Evolutionary conservation across 1,140 invertebrate genomes (phyloP), one percentile per base, ranked within the genome.

Genomic region (Diprion similis): DNA sequence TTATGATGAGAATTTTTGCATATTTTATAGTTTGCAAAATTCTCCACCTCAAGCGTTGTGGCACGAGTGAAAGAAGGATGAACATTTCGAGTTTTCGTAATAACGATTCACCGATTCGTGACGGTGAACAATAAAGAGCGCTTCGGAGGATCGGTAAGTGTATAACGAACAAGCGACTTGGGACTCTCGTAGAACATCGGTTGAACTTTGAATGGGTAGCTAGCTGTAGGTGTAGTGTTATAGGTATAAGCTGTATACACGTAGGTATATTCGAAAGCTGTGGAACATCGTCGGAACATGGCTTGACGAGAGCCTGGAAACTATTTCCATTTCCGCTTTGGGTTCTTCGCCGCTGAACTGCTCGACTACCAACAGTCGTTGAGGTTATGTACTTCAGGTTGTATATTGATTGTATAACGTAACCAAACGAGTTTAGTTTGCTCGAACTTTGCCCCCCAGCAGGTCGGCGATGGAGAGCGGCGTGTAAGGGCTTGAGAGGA

Each of bases 381-480:
- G 51, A 9, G 51, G 51, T 59, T 59, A 59, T 59, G 51, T 59
- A 59, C 51, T 59, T 17, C 11, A 59, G 51, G 51, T 59, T 59
- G 51, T 59, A 59, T 59, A 59, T 59, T 59, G 51, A 59, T 59
- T 59, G 51, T 59, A 59, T 59, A 59, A 59, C 51, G 51, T 59
- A 59, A 59, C 51, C 51, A 59, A 59, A 59, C 51, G 51, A 59
- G 51, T 59, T 59, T 59, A 59, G 51, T 59, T 59, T 59, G 51
- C 51, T 59, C 51, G 51, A 59, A 59, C 51, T 59, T 59, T 59
- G 51, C 6, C 51, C 24, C 51, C 51, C 51, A 59, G 51, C 51
- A 17, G 24, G 24, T 37, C n/a, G n/a, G 24, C 24, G 24, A 37
- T 37, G 24, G 24, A 37, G 51, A 59, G n/a, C 11, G 51, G 51